Percentiles rank a stretch among this genome's conserved stretches.
Evolutionary conservation across 2,888 invertebrate genomes (phyloP).

Genomic region (Julus scandinavius): DNA sequence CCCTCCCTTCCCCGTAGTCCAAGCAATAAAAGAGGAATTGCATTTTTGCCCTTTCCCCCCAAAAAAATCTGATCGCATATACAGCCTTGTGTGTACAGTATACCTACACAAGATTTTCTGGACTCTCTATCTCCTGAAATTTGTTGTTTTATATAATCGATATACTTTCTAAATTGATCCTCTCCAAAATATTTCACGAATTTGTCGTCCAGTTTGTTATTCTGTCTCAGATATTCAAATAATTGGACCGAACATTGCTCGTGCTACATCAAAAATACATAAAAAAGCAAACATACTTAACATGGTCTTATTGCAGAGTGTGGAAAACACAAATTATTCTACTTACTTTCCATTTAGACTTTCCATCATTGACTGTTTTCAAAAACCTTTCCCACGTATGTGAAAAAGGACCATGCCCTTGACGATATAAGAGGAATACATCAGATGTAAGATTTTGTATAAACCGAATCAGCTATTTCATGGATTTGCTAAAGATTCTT

Average conservation of each 20-base stretch:
- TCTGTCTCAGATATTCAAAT: conserved; percentile 44
- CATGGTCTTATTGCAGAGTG: too few species aligned
- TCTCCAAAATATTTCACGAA: conserved; percentile 36
- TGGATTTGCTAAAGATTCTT: neutral
- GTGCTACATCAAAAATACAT: conserved; percentile 48
- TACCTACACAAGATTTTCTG: conserved; percentile 41
- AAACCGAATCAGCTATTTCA: neutral
- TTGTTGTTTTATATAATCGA: conserved; percentile 50
- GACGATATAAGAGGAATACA: neutral
- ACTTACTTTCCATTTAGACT: neutral
- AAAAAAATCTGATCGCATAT: too few species aligned
- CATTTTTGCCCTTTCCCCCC: too few species aligned
- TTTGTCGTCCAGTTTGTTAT: neutral
- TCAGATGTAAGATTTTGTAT: too few species aligned
- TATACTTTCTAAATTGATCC: conserved; percentile 8
- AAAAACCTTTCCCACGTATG: conserved; percentile 52
- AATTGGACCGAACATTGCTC: conserved; percentile 46
- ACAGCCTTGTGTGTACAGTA: neutral
- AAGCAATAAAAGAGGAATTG: too few species aligned
- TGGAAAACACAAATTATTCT: neutral
- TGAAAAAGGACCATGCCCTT: conserved; percentile 55
- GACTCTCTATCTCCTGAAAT: conserved; percentile 45
- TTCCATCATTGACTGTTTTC: neutral
- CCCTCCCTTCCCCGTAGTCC: too few species aligned
- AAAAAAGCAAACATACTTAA: neutral